phyloP scores from a whole-genome alignment of 2,888 invertebrate genomes.

The Drosophila atroscutellata region DNA sequence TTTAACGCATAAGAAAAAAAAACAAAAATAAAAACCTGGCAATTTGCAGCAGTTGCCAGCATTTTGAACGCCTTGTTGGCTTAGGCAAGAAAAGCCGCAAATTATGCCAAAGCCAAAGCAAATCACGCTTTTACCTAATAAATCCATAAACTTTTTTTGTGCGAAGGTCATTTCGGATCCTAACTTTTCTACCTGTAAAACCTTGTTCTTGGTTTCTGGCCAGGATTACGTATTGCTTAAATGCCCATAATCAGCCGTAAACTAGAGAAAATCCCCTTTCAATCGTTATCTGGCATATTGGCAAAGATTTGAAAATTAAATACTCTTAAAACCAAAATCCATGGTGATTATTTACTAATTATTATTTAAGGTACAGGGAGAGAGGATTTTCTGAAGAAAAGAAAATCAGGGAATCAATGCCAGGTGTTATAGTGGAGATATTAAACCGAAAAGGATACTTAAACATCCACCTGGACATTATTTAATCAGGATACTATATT shows the following conservation, averaged over 20 bases:
- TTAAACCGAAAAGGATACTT: background rate
- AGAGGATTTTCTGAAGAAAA: background rate
- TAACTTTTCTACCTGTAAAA: background rate
- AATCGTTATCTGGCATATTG: conserved; percentile 46
- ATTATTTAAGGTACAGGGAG: background rate
- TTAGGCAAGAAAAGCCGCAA: conserved; percentile 58
- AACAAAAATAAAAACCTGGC: conserved; percentile 19
- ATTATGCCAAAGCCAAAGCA: conserved; percentile 62
- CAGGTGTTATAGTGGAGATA: background rate
- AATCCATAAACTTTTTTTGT: conserved; percentile 56
- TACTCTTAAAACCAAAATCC: background rate
- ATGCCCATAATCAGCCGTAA: conserved; percentile 40
- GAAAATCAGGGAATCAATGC: background rate
- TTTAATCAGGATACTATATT: background rate
- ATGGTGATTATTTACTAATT: conserved; percentile 1
- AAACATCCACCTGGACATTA: too few species aligned
- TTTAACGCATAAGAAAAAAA: conserved; percentile 53
- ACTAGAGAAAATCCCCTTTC: conserved; percentile 8
- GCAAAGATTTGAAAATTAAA: conserved; percentile 48
- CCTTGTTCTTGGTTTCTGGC: conserved; percentile 26
- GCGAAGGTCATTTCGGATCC: conserved; percentile 27
- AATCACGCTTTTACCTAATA: conserved; percentile 63
- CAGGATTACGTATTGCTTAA: conserved; percentile 24
- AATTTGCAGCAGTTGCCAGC: conserved; percentile 19
- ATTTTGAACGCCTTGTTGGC: conserved; percentile 24